A percentile compares a stretch with the other conserved stretches of the same genome.
These are phyloP conservation scores for Agonopterix subpropinquella DNA, from an alignment of 2,888 invertebrate species.

Conservation along the genomic window DNA sequence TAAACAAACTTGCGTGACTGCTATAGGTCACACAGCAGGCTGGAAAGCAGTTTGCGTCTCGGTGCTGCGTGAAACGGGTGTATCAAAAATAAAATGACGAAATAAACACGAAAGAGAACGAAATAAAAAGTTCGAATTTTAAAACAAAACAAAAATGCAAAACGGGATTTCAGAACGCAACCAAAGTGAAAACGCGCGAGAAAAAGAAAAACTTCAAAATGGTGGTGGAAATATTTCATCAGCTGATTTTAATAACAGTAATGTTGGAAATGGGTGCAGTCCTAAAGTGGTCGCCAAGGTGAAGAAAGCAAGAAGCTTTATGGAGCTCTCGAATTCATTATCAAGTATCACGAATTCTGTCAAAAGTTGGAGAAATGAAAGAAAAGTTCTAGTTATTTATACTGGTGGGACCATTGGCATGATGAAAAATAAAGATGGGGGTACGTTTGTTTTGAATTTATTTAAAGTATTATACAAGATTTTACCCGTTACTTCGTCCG, in stretches of 20 bases:
- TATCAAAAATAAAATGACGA: too few relatives aligned
- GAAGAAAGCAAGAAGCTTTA: slow-evolving; percentile 34
- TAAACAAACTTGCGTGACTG: too few relatives aligned
- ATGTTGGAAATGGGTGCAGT: slow-evolving; percentile 8
- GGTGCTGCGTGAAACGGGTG: neutral
- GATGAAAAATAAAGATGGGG: slow-evolving; percentile 86
- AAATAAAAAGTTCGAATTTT: neutral
- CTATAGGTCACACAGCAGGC: too few relatives aligned
- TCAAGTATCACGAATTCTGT: slow-evolving; percentile 19
- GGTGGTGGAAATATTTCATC: slow-evolving; percentile 2
- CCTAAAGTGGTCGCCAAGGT: slow-evolving; percentile 32
- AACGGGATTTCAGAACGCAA: slow-evolving; percentile 8
- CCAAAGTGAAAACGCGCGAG: slow-evolving; percentile 12
- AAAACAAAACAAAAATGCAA: neutral
- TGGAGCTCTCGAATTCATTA: slow-evolving; percentile 19
- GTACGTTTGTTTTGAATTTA: slow-evolving; percentile 59
- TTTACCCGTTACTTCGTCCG: too few relatives aligned
- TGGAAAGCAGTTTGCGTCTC: neutral
- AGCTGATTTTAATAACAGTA: neutral
- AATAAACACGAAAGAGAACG: too few relatives aligned
- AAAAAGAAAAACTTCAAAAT: slow-evolving; percentile 12
- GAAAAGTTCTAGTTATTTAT: slow-evolving; percentile 91
- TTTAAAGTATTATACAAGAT: too few relatives aligned
- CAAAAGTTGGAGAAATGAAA: slow-evolving; percentile 41
- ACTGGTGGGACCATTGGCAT: slow-evolving; percentile 99